These are phyloP conservation scores for Zaprionus tsacasi DNA, from an alignment of 1,140 invertebrate genomes.

Conservation along the genomic window DNA sequence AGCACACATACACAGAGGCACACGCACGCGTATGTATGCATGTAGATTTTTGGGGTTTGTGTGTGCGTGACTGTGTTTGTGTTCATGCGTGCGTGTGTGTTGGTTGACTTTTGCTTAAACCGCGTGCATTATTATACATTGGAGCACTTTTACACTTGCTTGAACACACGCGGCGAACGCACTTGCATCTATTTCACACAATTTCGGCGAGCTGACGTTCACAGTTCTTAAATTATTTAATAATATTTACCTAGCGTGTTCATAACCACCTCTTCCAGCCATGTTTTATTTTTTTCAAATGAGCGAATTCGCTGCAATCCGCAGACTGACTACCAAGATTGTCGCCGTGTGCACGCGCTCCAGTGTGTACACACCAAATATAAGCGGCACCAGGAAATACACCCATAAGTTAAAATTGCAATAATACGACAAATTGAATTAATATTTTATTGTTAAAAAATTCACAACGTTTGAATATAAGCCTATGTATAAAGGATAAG, in stretches of 20 bases:
- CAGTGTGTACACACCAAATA: slow-evolving; percentile 64
- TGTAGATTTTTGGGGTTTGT: slow-evolving; percentile 46
- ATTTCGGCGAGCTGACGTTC: slow-evolving; percentile 33
- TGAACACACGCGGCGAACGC: slow-evolving; percentile 26
- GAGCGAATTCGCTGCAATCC: slow-evolving; percentile 81
- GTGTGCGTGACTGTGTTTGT: slow-evolving; percentile 45
- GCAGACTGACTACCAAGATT: slow-evolving; percentile 61
- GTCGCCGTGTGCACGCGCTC: slow-evolving; percentile 49
- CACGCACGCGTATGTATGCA: slow-evolving; percentile 41
- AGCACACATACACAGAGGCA: slow-evolving; percentile 39
- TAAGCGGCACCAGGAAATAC: slow-evolving; percentile 33
- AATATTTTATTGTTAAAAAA: not conserved
- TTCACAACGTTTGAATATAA: not conserved
- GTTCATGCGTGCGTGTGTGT: slow-evolving; percentile 48
- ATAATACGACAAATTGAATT: not conserved
- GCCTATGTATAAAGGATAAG: not conserved
- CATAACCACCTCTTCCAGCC: slow-evolving; percentile 84
- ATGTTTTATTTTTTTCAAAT: slow-evolving; percentile 84
- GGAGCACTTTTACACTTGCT: slow-evolving; percentile 35
- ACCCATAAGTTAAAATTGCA: slow-evolving; percentile 12
- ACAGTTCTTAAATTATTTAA: slow-evolving; percentile 68
- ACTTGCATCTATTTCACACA: slow-evolving; percentile 41
- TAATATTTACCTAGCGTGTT: slow-evolving; percentile 84
- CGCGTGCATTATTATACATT: slow-evolving; percentile 75
- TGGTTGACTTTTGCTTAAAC: slow-evolving; percentile 72